Evolutionary conservation across 2,888 invertebrate genomes (phyloP).

Genomic region (Nomada ferruginata): DNA sequence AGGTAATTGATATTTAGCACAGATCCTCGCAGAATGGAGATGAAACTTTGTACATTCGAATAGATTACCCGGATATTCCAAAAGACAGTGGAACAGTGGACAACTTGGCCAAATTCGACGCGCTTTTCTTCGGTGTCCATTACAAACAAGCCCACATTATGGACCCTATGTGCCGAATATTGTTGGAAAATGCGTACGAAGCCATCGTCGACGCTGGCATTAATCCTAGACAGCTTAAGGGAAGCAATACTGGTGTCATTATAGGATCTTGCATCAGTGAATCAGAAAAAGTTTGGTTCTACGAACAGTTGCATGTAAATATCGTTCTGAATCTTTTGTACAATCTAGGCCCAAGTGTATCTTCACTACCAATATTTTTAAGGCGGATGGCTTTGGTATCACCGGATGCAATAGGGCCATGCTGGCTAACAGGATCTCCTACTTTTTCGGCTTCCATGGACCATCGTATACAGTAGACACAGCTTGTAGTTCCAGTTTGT

Average conservation of each 20-base stretch:
- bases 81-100: conserved; percentile 90
- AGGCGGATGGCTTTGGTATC: conserved; percentile 87
- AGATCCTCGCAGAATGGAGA: no score
- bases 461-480: conserved; percentile 96
- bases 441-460: conserved; percentile 94
- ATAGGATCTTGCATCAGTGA: conserved; percentile 89
- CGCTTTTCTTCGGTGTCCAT: conserved; percentile 86
- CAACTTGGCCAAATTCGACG: conserved; percentile 88
- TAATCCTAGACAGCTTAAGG: conserved; percentile 88
- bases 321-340: neutral
- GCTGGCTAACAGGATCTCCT: conserved; percentile 96
- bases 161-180: conserved; percentile 87
- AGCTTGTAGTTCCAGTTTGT: conserved; percentile 97
- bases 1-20: conserved; percentile 60
- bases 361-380: neutral
- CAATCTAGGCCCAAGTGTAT: neutral
- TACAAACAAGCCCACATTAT: conserved; percentile 86
- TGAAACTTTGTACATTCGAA: neutral
- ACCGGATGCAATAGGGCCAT: conserved; percentile 95
- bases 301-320: conserved; percentile 87
- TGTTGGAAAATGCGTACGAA: conserved; percentile 87
- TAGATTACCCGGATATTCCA: conserved; percentile 89
- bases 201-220: conserved; percentile 85
- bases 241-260: conserved; percentile 90
- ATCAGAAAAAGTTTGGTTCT: conserved; percentile 89